Base-by-base conservation (phyloP, 2,888 invertebrate genomes). In the Odontocolon sp. region DNA sequence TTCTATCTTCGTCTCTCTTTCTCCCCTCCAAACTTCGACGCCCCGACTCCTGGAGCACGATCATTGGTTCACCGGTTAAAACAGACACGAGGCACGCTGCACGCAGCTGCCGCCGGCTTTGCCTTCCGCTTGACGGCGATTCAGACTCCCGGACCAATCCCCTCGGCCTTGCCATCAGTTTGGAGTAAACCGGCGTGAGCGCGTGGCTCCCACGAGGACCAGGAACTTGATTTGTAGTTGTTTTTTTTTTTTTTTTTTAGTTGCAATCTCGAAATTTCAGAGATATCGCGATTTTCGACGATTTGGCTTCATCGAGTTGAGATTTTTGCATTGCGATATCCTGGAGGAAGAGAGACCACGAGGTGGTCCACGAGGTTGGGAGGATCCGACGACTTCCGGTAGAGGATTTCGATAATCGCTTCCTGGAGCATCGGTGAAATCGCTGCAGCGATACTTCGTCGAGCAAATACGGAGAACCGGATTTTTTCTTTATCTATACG, bases 41-140 rank as follows among this genome's bases (percentile, higher is more conserved):
- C 70, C 80, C 47, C 67, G 33, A 63, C 52, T 73, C 73, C 79
- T 70, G 83, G 83, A 82, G 83, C 86, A 84, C 86, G 84, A 87
- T 86, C 87, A 88, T 89, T 88, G 88, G 89, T 89, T 87, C 88
- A 84, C 88, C 86, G 86, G 86, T 83, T 68, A 75, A 85, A 67
- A 86, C 84, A 85, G 84, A 82, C 86, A 87, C 86, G 86, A 85
- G 75, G 78, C 87, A 85, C 61, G 84, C 47, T 67, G 76, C 80
- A 80, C 79, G 80, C 52, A 70, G 73, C 84, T 82, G 81, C 84
- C 81, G 82, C 79, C 63, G 66, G 76, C 80, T 78, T 80, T 79
- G 78, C 59, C 73, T 73, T 67, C 73, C 73, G 73, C 40, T 67
- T 45, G 54, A 14, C 38, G 50, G 63, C 63, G 52, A 45, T 69